phyloP scores from a whole-genome alignment of 2,797 vertebrate genomes.

The Lutjanus argentimaculatus region DNA sequence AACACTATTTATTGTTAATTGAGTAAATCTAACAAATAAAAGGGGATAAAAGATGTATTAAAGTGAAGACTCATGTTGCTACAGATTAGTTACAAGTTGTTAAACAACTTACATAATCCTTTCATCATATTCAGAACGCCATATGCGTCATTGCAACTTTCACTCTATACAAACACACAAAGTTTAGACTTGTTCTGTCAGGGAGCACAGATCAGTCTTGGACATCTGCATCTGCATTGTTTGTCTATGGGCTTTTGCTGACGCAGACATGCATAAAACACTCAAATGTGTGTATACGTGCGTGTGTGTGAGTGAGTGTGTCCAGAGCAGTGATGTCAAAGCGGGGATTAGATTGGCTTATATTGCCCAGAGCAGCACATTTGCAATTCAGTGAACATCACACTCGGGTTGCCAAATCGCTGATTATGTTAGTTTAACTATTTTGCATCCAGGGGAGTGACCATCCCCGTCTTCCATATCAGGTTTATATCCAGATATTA shows the following conservation, averaged over 20 bases:
- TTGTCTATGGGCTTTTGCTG: slow-evolving; percentile 59
- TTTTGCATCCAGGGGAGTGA: slow-evolving; percentile 56
- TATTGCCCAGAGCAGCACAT: slow-evolving; percentile 71
- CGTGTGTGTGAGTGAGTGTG: slow-evolving; percentile 35
- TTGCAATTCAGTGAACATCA: slow-evolving; percentile 70
- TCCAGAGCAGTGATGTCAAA: slow-evolving; percentile 76
- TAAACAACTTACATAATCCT: not conserved
- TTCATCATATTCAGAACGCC: not conserved
- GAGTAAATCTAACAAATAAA: not conserved
- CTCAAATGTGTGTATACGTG: slow-evolving; percentile 42
- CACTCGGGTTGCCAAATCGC: slow-evolving; percentile 62
- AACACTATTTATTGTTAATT: too few species aligned
- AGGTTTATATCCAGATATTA: slow-evolving; percentile 16
- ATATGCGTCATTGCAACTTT: not conserved
- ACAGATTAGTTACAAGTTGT: not conserved
- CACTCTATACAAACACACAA: not conserved
- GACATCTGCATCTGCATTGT: slow-evolving; percentile 62
- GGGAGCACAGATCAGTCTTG: slow-evolving; percentile 39
- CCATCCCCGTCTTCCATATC: slow-evolving; percentile 27
- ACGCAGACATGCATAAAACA: slow-evolving; percentile 59
- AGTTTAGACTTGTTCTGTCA: slow-evolving; percentile 23
- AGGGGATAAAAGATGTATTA: not conserved
- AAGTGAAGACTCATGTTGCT: not conserved
- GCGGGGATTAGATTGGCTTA: slow-evolving; percentile 78
- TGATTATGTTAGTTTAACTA: slow-evolving; percentile 71